Base-by-base conservation (phyloP, 2,888 invertebrate species). In the Zygogramma bicolorata region DNA sequence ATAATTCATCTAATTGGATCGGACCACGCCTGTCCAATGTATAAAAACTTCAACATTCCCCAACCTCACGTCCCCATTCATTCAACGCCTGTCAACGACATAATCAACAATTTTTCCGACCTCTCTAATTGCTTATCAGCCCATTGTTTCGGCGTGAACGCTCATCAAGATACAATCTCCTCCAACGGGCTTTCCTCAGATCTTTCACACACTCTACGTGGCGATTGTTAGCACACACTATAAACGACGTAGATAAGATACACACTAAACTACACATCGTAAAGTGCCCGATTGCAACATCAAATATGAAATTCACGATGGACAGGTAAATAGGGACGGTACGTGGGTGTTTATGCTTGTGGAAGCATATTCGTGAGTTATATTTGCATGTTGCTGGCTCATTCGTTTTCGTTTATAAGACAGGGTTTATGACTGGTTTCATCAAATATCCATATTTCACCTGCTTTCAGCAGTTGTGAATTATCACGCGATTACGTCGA, bases 341-440 rank as follows among this genome's bases (percentile, higher is more conserved):
- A 25, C 5, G 27, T 53, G 53, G 53, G 53, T 53, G 53, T 53
- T 53, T 53, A 53, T 53, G 27, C n/a, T 53, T 53, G 8, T 53
- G n/a, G n/a, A n/a, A 53, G 25, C 25, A 53, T 27, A 53, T 53
- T 53, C 53, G 53, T 27, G 22, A 46, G 46, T 46, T 46, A 46
- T 46, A 53, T 53, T 53, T 53, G 53, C 53, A 53, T 53, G 53
- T 25, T 27, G 13, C n/a, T 0, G 15, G n/a, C 4, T 22, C 2
- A 53, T 53, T n/a, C 13, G n/a, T 53, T 53, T 13, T 25, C 25
- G 34, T 22, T 46, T 46, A 18, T 46, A 18, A 10, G 6, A 8
- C 10, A 20, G 20, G 4, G 46, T 18, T 46, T 3, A 20, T 7
- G 18, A 46, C 10, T 3, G 10, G 8, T 20, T 7, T 20, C 10